Evolutionary conservation across 2,113 vertebrate species (phyloP).

Genomic region (Cryptoleucopteryx plumbea): DNA sequence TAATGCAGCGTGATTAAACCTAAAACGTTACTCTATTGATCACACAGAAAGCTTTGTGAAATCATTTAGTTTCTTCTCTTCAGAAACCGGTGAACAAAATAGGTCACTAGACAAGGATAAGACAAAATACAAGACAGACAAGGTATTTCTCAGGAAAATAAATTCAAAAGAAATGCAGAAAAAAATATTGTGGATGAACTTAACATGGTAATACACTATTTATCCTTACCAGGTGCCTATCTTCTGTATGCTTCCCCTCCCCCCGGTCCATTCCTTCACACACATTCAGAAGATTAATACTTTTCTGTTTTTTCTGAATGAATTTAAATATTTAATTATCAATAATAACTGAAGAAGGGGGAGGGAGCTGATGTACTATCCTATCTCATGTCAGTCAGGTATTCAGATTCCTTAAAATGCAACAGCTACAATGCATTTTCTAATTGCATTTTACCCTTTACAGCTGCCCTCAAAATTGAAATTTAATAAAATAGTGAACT

Average conservation of each 20-base stretch:
- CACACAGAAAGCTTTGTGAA: slow-evolving; percentile 68
- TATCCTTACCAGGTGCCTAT: slow-evolving; percentile 17
- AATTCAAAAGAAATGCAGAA: slow-evolving; percentile 19
- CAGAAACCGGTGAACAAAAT: slow-evolving; percentile 63
- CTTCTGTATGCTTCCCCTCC: background rate
- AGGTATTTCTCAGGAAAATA: slow-evolving; percentile 23
- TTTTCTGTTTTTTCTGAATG: slow-evolving; percentile 31
- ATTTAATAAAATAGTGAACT: slow-evolving; percentile 62
- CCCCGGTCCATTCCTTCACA: background rate
- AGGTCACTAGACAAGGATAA: slow-evolving; percentile 59
- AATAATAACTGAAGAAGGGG: slow-evolving; percentile 16
- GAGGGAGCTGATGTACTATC: background rate
- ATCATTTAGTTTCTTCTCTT: slow-evolving; percentile 66
- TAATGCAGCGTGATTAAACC: slow-evolving; percentile 68
- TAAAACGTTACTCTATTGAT: slow-evolving; percentile 68
- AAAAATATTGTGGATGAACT: slow-evolving; percentile 1
- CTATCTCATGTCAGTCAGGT: slow-evolving; percentile 63
- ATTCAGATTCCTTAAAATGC: slow-evolving; percentile 52
- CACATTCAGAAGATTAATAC: background rate
- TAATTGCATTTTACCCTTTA: slow-evolving; percentile 61
- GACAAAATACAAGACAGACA: background rate
- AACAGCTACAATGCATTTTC: slow-evolving; percentile 65
- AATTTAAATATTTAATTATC: slow-evolving; percentile 62
- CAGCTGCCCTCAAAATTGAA: slow-evolving; percentile 57
- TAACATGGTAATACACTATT: background rate